These are phyloP conservation scores for Falco peregrinus DNA, from an alignment of 2,797 vertebrate species.

Conservation along the genomic window DNA sequence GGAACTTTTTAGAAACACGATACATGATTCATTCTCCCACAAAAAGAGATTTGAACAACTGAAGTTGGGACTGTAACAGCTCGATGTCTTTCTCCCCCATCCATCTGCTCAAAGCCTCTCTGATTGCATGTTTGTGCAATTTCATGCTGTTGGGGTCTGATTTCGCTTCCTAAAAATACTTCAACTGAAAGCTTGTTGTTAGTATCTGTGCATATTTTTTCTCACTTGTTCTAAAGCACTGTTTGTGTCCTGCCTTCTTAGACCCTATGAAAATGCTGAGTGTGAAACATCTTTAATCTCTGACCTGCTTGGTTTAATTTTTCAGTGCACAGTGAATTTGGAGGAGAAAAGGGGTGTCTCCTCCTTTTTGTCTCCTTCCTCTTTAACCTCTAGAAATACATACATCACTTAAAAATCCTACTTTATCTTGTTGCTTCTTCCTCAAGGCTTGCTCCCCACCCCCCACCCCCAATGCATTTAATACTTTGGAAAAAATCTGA, in stretches of 20 bases:
- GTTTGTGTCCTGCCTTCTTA: slow-evolving; percentile 54
- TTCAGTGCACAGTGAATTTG: not conserved
- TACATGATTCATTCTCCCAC: slow-evolving; percentile 59
- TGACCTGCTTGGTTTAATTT: slow-evolving; percentile 13
- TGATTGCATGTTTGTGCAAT: slow-evolving; percentile 64
- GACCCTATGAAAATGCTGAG: slow-evolving; percentile 36
- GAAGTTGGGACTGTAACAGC: slow-evolving; percentile 63
- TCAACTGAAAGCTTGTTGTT: slow-evolving; percentile 63
- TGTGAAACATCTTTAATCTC: slow-evolving; percentile 41
- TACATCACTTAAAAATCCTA: not conserved
- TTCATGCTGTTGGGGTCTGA: slow-evolving; percentile 66
- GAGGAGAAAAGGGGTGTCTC: not conserved
- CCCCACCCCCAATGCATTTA: not conserved
- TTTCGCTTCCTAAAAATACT: slow-evolving; percentile 68
- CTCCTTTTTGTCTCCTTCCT: not conserved
- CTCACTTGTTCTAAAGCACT: slow-evolving; percentile 52
- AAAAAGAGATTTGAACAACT: slow-evolving; percentile 59
- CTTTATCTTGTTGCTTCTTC: slow-evolving; percentile 1
- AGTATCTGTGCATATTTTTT: slow-evolving; percentile 55
- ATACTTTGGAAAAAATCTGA: slow-evolving; percentile 59
- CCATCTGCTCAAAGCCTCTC: slow-evolving; percentile 66
- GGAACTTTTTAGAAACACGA: slow-evolving; percentile 41
- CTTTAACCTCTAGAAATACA: not conserved
- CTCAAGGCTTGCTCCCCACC: not conserved
- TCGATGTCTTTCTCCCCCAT: slow-evolving; percentile 60